phyloP scores from a whole-genome alignment of 1,140 invertebrate species.

The Physella acuta region DNA sequence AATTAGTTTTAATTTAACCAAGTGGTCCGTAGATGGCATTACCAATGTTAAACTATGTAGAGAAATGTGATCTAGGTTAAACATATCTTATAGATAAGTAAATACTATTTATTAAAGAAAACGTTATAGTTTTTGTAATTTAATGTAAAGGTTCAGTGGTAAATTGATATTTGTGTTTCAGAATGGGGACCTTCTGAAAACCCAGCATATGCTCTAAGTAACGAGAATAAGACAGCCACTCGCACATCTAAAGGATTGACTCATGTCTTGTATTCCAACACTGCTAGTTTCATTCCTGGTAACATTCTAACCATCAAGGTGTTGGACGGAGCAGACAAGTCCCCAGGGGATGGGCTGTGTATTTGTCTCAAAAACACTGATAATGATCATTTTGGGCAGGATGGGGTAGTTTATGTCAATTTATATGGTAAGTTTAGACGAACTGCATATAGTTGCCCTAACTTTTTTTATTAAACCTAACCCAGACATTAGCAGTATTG shows the following conservation, averaged over 20 bases:
- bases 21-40: no score
- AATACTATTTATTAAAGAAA: no score
- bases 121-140: background rate
- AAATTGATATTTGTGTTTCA: constrained; percentile 33
- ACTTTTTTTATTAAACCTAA: no score
- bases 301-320: constrained; percentile 45
- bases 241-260: constrained; percentile 35
- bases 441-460: no score
- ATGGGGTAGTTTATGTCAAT: constrained; percentile 46
- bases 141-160: background rate
- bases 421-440: constrained; percentile 38
- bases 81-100: no score
- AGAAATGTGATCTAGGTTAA: no score
- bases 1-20: no score
- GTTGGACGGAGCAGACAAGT: constrained; percentile 46
- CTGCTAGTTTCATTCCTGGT: constrained; percentile 37
- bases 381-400: constrained; percentile 36
- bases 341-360: constrained; percentile 46
- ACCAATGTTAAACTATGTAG: no score
- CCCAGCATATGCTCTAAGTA: constrained; percentile 42
- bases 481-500: no score
- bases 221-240: constrained; percentile 51
- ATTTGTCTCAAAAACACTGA: constrained; percentile 38
- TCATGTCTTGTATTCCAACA: constrained; percentile 44
- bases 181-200: constrained; percentile 44